These are phyloP conservation scores for Rhynchotus rufescens DNA, from an alignment of 2,797 vertebrate species.

Conservation along the genomic window DNA sequence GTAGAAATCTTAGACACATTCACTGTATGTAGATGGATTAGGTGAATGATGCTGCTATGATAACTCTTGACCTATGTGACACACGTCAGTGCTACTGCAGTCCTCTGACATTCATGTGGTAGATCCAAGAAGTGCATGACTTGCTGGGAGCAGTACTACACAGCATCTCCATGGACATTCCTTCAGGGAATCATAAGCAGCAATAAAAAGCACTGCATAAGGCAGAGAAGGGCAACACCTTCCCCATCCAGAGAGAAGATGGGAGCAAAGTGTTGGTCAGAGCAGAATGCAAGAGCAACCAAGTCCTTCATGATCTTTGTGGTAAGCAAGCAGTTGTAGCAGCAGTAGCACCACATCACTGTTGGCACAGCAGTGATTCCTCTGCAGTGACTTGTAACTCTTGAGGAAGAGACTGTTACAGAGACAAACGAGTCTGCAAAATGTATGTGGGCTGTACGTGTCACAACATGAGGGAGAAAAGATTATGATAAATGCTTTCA, in stretches of 20 bases:
- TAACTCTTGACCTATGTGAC: background rate
- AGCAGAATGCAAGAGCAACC: background rate
- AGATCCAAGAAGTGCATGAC: background rate
- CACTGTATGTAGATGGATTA: background rate
- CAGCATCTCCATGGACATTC: background rate
- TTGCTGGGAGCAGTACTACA: background rate
- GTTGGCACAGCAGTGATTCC: slow-evolving; percentile 1
- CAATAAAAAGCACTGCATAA: background rate
- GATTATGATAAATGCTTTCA: slow-evolving; percentile 24
- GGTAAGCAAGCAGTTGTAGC: background rate
- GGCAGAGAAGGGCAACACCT: background rate
- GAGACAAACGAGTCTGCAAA: slow-evolving; percentile 58
- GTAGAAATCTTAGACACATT: background rate
- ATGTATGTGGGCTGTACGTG: slow-evolving; percentile 32
- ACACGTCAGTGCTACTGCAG: background rate
- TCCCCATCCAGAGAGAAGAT: background rate
- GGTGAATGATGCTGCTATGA: background rate
- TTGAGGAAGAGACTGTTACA: slow-evolving; percentile 2
- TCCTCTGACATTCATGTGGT: background rate
- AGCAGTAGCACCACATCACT: background rate
- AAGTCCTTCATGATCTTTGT: background rate
- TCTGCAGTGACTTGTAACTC: slow-evolving; percentile 21
- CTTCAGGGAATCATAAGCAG: background rate
- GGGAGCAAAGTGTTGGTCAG: background rate
- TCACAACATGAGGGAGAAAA: slow-evolving; percentile 52